phyloP scores from a whole-genome alignment of 2,113 vertebrate genomes.

The Sarotherodon lohbergeri region DNA sequence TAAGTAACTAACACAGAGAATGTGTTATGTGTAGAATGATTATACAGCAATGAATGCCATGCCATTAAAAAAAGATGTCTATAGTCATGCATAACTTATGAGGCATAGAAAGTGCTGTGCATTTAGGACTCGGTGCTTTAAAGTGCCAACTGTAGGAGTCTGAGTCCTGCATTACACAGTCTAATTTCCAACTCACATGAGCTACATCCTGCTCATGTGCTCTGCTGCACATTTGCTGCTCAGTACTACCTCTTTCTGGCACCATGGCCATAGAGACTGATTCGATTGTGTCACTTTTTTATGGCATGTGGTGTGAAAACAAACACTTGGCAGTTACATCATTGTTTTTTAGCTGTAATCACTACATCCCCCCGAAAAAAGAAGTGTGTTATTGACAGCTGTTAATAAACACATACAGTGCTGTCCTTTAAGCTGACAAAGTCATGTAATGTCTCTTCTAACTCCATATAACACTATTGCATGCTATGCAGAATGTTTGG shows the following conservation, averaged over 20 bases:
- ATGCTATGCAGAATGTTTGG: background rate
- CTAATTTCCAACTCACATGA: background rate
- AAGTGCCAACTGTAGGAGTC: background rate
- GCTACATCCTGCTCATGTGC: background rate
- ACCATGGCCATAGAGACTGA: background rate
- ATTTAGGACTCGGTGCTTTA: background rate
- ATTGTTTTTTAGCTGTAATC: background rate
- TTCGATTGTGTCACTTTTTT: background rate
- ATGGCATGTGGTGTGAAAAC: background rate
- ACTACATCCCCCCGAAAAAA: rapidly evolving
- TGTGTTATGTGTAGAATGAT: background rate
- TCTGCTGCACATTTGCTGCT: background rate
- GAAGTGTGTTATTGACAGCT: background rate
- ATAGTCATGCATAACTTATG: background rate
- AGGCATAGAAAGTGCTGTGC: background rate
- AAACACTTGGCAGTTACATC: background rate
- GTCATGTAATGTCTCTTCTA: background rate
- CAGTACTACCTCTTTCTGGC: background rate
- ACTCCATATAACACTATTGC: background rate
- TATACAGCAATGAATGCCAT: background rate
- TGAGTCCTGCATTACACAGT: background rate
- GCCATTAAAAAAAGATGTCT: background rate
- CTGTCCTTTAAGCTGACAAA: background rate
- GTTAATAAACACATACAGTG: background rate
- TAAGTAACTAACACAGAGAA: background rate